Evolutionary conservation across 2,113 vertebrate species (phyloP), one percentile per base, ranked within the genome.

Genomic region (Ceyx cyanopectus): DNA sequence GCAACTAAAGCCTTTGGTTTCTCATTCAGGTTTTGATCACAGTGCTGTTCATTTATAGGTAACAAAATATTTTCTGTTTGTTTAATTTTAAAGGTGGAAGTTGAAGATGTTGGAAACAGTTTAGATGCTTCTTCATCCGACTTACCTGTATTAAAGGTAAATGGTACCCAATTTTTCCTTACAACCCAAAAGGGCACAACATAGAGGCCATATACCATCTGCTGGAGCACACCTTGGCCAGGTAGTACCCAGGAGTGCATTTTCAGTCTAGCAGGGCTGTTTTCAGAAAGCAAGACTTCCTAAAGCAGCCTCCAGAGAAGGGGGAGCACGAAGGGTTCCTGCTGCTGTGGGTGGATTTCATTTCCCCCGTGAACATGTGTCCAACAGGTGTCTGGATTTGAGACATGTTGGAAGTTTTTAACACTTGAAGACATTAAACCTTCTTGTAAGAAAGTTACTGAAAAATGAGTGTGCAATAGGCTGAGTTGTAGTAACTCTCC

Each of bases 141-240:
- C 89, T 93, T 97, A 93, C 93, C 87, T 14, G 14, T 96, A 77
- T 81, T 95, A 75, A 92, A 97, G 93, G 98, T 98, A 95, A 96
- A 70, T 85, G 32, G 26, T 79, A 58, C 65, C 74, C 6, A 24
- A 4, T 22, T 61, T 51, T 83, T 75, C 18, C 77, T 85, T 70
- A 46, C 37, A 48, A 73, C 32, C 23, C 10, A 27, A 80, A 37
- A 61, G 6, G 2, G 2, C 46, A 12, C 63, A 14, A 81, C 30
- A 27, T 19, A 2, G 5, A 50, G 48, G 18, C 17, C 5, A 0
- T 34, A 2, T 48, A 34, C 6, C 50, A 3, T 56, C 3, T 51
- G 22, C 53, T 72, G 27, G 57, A 66, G 45, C 9, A 9, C 4
- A 57, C 0, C 37, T 3, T 21, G 19, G 40, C 16, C 20, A 48